These are phyloP conservation scores for Sicus ferrugineus DNA, from an alignment of 2,888 invertebrate genomes.

Conservation along the genomic window DNA sequence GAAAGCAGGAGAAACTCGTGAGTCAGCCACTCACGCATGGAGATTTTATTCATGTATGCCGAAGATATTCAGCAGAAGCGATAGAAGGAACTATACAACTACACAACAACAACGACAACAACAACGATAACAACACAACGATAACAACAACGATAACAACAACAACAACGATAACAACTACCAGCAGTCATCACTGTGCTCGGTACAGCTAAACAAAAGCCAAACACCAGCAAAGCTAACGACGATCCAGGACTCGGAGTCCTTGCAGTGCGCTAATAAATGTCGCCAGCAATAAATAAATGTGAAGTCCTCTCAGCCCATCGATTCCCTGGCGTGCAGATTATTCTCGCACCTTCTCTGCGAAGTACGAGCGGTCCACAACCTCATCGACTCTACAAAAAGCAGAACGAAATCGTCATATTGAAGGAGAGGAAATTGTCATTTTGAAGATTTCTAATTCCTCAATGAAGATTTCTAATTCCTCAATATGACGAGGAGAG, in stretches of 20 bases:
- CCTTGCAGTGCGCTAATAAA: background rate
- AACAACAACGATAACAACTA: background rate
- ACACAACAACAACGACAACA: conserved; percentile 25
- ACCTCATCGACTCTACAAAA: background rate
- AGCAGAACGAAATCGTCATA: too few relatives aligned
- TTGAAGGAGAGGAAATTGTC: too few relatives aligned
- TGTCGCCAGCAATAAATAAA: conserved; percentile 7
- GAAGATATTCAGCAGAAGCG: conserved; percentile 33
- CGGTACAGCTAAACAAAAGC: background rate
- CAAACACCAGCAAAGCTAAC: conserved; percentile 16
- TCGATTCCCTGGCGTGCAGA: background rate
- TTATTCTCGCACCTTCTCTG: background rate
- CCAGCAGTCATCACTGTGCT: background rate
- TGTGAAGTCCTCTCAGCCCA: conserved; percentile 7
- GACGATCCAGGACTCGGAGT: background rate
- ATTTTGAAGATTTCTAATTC: too few relatives aligned
- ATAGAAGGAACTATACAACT: too few relatives aligned
- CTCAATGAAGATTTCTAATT: too few relatives aligned
- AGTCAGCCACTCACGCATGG: conserved; percentile 37
- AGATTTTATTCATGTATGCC: conserved; percentile 47
- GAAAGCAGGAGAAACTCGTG: background rate
- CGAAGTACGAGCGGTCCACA: too few relatives aligned
- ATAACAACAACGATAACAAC: background rate
- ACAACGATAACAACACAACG: background rate
- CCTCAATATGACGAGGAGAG: too few relatives aligned